Evolutionary conservation across 2,888 invertebrate species (phyloP).

Genomic region (Mantis religiosa): DNA sequence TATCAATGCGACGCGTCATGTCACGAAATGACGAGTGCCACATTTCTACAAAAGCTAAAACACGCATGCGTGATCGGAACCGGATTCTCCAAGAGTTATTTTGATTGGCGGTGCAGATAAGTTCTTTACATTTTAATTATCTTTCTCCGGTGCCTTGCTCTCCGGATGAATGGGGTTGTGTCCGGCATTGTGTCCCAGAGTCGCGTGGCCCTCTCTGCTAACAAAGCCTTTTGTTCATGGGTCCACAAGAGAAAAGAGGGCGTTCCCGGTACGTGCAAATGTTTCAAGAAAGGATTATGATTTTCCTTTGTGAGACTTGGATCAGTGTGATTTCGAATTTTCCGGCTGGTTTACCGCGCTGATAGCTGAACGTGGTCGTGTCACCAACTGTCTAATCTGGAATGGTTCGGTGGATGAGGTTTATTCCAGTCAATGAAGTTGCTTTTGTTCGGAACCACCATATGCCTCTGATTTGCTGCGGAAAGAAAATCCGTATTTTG

Average conservation of each 20-base stretch:
- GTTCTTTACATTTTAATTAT: not conserved
- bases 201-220: not conserved
- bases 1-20: too few species aligned
- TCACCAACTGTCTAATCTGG: not conserved
- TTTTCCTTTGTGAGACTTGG: not conserved
- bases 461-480: not conserved
- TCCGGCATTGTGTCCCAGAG: not conserved
- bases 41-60: not conserved
- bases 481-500: not conserved
- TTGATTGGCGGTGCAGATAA: not conserved
- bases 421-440: not conserved
- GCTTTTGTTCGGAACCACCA: not conserved
- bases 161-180: not conserved
- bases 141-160: not conserved
- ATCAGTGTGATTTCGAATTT: not conserved
- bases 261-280: not conserved
- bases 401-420: not conserved
- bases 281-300: not conserved
- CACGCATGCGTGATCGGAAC: conserved; percentile 1
- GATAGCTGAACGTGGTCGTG: not conserved
- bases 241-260: not conserved
- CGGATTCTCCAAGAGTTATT: not conserved
- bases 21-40: too few species aligned
- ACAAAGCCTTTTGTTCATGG: not conserved
- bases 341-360: not conserved